Percentiles rank a stretch among this genome's conserved stretches.
These are phyloP conservation scores for Spea multiplicata DNA, from an alignment of 2,113 vertebrate genomes.

Conservation along the genomic window DNA sequence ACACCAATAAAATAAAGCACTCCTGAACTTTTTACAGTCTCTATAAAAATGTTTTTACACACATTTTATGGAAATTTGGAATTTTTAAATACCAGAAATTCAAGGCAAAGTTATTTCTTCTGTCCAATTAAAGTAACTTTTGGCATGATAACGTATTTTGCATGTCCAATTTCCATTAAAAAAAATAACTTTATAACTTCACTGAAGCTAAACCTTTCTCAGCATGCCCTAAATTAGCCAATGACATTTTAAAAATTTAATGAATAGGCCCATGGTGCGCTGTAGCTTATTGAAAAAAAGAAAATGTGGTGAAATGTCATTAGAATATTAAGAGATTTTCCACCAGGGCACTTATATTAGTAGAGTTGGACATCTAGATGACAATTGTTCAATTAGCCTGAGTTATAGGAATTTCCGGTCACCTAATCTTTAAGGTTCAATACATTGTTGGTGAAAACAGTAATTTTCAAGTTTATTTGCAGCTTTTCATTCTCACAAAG, in stretches of 20 bases:
- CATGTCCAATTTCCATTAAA: background rate
- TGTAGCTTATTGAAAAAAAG: background rate
- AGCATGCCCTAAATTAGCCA: background rate
- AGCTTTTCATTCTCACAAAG: background rate
- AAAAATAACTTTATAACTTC: background rate
- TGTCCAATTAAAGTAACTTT: background rate
- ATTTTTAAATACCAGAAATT: no score
- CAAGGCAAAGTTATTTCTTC: no score
- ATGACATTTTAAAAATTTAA: background rate
- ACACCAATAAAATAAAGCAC: no score
- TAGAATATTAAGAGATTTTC: background rate
- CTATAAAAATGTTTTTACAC: no score
- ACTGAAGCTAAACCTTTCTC: background rate
- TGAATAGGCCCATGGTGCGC: background rate
- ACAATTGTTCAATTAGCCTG: constrained; percentile 19
- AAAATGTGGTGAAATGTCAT: background rate
- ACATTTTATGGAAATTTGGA: no score
- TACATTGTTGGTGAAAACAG: constrained; percentile 7
- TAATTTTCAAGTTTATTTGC: constrained; percentile 14
- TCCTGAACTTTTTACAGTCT: no score
- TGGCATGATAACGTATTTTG: background rate
- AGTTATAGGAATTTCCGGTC: background rate
- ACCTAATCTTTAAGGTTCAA: constrained; percentile 1
- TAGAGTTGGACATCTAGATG: constrained; percentile 1
- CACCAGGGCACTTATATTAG: background rate